Base-by-base conservation (phyloP, 2,797 vertebrate genomes). In the Danio kyathit region DNA sequence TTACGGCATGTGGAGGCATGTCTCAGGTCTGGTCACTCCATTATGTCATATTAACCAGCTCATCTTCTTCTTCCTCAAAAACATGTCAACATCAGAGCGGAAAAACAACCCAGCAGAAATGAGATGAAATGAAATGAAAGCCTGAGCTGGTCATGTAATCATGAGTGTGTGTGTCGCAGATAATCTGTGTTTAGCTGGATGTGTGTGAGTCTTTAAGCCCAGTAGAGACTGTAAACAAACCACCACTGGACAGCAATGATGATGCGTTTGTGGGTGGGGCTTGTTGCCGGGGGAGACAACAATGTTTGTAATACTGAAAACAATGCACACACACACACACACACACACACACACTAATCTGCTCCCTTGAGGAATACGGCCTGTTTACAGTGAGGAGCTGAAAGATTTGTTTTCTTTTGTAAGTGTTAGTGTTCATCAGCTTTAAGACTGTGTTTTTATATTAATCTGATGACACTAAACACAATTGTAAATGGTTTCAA, bases 171-270 rank as follows among this genome's bases (percentile, higher is more conserved):
- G 71, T 87, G 44, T 81, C 7, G 51, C 66, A 82, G 89, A 89
- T 93, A 87, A 93, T 92, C 92, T 89, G 57, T 38, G 13, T 77
- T 90, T 90, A 90, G 89, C 86, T 84, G 87, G 90, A 91, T 92
- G 86, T 88, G 77, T 46, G 48, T 14, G 19, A 54, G 77, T 82
- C 43, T 48, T 40, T 87, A 91, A 91, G 85, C 89, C 44, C 4
- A 29, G 56, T 21, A 19, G 13, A 56, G 72, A 66, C 79, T 7
- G 87, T 90, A 91, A 93, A 93, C 91, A 93, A 89, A 73, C 67
- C n/a, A 38, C n/a, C 46, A 7, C n/a, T 40, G 72, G 21, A 52
- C 10, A 11, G 12, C 14, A 52, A 52, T 52, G 14, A 29, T 29
- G 29, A 29, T 29, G 29, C 29, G 29, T 29, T 29, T 29, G 46